Conservation (phyloP, 2,888 invertebrate genomes). For the Thymelicus sylvestris region DNA sequence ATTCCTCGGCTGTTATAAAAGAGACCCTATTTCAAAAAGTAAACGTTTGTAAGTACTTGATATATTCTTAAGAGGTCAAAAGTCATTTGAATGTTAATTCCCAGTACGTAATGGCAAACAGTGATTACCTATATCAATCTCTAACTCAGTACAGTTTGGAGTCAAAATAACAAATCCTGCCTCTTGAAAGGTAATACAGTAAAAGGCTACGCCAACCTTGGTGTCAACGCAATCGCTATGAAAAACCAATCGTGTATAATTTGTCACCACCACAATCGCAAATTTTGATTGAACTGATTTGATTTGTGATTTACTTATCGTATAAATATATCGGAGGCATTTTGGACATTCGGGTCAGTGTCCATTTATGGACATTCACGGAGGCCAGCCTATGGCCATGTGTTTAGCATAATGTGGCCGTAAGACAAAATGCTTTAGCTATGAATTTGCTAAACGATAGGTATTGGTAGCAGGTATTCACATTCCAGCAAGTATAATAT, state of each 20-base stretch:
- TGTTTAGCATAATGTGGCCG: too few species aligned
- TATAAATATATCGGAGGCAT: neutral
- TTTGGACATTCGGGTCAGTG: conserved; percentile 18
- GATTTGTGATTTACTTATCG: conserved; percentile 19
- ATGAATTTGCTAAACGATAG: too few species aligned
- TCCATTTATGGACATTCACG: conserved; percentile 11
- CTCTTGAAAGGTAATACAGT: conserved; percentile 31
- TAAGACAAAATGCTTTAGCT: too few species aligned
- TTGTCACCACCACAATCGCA: conserved; percentile 30
- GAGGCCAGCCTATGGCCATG: neutral
- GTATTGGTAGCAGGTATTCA: too few species aligned
- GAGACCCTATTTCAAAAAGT: neutral
- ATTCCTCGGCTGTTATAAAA: too few species aligned
- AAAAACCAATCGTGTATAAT: conserved; percentile 26
- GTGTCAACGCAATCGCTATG: conserved; percentile 28
- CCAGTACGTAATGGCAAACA: conserved; percentile 1
- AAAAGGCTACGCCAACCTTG: conserved; percentile 34
- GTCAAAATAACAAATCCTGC: conserved; percentile 24
- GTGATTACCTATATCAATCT: conserved; percentile 6
- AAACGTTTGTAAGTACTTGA: neutral
- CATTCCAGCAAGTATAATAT: too few species aligned
- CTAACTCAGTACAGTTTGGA: neutral
- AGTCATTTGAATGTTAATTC: conserved; percentile 6
- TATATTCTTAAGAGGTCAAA: neutral
- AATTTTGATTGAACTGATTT: conserved; percentile 34